Percentiles rank a stretch among this genome's conserved stretches.
Evolutionary conservation across 2,113 vertebrate genomes (phyloP).

Genomic region (Pristiophorus japonicus): DNA sequence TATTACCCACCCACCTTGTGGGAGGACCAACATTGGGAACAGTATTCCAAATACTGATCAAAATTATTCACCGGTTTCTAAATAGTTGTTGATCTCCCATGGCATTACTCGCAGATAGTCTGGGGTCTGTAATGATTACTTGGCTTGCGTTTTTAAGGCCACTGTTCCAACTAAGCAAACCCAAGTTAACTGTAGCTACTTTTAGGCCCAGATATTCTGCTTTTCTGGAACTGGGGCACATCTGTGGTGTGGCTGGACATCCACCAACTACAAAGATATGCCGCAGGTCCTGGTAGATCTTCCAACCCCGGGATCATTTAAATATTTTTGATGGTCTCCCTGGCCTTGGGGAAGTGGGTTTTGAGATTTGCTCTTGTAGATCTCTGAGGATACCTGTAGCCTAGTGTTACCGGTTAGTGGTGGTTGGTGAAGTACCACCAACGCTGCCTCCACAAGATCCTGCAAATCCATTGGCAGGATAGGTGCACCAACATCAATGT

Average conservation of each 20-base stretch:
- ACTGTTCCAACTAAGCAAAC: neutral
- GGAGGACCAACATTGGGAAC: neutral
- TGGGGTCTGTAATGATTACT: too few relatives aligned
- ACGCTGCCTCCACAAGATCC: too few relatives aligned
- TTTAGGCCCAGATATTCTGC: neutral
- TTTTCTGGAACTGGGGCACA: neutral
- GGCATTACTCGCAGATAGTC: neutral
- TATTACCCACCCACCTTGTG: neutral
- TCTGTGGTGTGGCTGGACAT: neutral
- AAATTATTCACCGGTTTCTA: neutral
- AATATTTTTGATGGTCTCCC: too few relatives aligned
- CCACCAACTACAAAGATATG: too few relatives aligned
- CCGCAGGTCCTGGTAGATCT: too few relatives aligned
- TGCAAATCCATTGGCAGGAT: too few relatives aligned
- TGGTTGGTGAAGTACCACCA: too few relatives aligned
- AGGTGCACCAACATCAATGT: too few relatives aligned
- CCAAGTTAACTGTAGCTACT: neutral
- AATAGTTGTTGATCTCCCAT: neutral
- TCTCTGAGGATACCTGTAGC: too few relatives aligned
- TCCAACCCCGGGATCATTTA: too few relatives aligned
- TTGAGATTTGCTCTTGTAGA: neutral
- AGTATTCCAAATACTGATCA: neutral
- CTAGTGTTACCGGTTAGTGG: too few relatives aligned
- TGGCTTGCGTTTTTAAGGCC: neutral
- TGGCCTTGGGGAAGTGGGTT: too few relatives aligned